Percentiles rank a stretch among this genome's conserved stretches.
Evolutionary conservation across 1,140 invertebrate species (phyloP).

Genomic region (Spodoptera litura): DNA sequence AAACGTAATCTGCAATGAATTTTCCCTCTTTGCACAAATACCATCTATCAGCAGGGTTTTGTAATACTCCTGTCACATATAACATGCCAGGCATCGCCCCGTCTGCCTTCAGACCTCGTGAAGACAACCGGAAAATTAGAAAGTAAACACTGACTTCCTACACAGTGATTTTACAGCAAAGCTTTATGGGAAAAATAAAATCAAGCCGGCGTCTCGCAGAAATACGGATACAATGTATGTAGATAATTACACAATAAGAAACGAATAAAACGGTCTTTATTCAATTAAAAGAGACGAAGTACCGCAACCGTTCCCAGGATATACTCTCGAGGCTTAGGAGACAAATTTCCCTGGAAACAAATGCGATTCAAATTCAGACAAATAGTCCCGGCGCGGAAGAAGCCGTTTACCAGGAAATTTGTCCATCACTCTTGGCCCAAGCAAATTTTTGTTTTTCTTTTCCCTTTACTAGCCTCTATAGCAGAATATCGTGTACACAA

Average conservation of each 20-base stretch:
- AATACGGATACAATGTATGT: slow-evolving; percentile 37
- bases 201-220: slow-evolving; percentile 21
- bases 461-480: slow-evolving; percentile 60
- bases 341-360: slow-evolving; percentile 82
- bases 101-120: slow-evolving; percentile 69
- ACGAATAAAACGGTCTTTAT: slow-evolving; percentile 64
- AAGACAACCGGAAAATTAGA: slow-evolving; percentile 83
- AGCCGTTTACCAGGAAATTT: slow-evolving; percentile 81
- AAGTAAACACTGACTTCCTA: slow-evolving; percentile 75
- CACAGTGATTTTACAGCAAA: slow-evolving; percentile 53
- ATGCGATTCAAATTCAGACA: slow-evolving; percentile 82
- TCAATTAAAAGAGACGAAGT: slow-evolving; percentile 79
- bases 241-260: slow-evolving; percentile 56
- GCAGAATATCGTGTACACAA: slow-evolving; percentile 24
- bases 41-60: slow-evolving; percentile 64
- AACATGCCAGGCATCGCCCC: slow-evolving; percentile 64
- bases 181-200: slow-evolving; percentile 55
- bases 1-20: slow-evolving; percentile 29
- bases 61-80: slow-evolving; percentile 67
- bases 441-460: slow-evolving; percentile 72
- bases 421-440: slow-evolving; percentile 77
- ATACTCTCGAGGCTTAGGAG: slow-evolving; percentile 76
- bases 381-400: slow-evolving; percentile 78
- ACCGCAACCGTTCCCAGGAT: slow-evolving; percentile 66
- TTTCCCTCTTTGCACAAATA: slow-evolving; percentile 34